These are phyloP conservation scores for Tympanoctomys barrerae DNA, from an alignment of 2,797 vertebrate species.

Conservation along the genomic window DNA sequence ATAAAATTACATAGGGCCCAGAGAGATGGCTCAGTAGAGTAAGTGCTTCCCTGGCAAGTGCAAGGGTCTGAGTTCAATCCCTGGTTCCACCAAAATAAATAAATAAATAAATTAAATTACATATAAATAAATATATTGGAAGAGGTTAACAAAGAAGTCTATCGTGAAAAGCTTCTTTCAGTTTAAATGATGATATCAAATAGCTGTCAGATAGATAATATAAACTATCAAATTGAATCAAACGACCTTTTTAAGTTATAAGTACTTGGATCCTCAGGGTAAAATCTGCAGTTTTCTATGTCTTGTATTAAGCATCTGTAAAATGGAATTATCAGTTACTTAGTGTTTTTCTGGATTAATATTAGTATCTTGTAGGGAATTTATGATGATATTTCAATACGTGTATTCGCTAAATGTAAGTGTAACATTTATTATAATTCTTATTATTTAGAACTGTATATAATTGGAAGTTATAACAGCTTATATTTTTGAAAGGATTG, in stretches of 20 bases:
- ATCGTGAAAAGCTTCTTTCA: neutral
- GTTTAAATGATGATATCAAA: constrained; percentile 1
- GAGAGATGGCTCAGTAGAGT: no score
- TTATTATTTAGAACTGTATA: neutral
- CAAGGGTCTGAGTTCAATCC: no score
- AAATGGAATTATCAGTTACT: neutral
- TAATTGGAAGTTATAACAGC: neutral
- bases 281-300: neutral
- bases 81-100: no score
- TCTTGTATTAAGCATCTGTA: neutral
- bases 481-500: neutral
- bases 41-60: no score
- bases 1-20: neutral
- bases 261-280: neutral
- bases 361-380: neutral
- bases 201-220: neutral
- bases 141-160: neutral
- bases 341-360: neutral
- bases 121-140: neutral
- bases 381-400: neutral
- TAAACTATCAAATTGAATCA: neutral
- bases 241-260: neutral
- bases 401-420: neutral
- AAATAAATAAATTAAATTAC: neutral
- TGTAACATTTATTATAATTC: neutral